These are phyloP conservation scores for Macroteleia sp. DNA, from an alignment of 2,888 invertebrate species.

Conservation along the genomic window DNA sequence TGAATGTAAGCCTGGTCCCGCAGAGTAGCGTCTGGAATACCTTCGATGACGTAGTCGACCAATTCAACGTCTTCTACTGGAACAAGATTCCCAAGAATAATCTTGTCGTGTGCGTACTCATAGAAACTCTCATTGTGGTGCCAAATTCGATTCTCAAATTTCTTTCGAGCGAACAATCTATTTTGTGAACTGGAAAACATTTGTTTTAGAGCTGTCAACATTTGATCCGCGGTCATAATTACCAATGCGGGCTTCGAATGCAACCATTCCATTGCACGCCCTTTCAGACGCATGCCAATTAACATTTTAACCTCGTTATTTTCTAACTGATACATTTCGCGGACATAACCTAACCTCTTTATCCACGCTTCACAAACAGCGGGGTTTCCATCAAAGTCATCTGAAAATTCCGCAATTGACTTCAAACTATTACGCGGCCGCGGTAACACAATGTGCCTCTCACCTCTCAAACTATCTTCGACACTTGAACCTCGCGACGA, in stretches of 20 bases:
- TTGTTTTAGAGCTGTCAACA: too few species aligned
- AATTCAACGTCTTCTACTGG: too few species aligned
- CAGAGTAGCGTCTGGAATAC: too few species aligned
- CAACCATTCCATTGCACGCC: conserved; percentile 8
- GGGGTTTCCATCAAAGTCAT: neutral
- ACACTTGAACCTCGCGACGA: neutral
- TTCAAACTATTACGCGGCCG: neutral
- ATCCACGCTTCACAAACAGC: neutral
- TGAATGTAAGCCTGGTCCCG: too few species aligned
- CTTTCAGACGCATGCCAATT: neutral
- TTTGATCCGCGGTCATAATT: neutral
- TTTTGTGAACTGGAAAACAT: too few species aligned
- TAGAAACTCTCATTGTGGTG: too few species aligned
- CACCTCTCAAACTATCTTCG: neutral
- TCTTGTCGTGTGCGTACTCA: too few species aligned
- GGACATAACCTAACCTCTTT: conserved; percentile 1
- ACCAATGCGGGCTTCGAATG: conserved; percentile 5
- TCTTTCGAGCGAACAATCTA: too few species aligned
- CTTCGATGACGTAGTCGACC: too few species aligned
- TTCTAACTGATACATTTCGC: neutral
- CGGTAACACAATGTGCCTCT: neutral
- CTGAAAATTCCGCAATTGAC: conserved; percentile 3
- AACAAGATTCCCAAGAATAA: too few species aligned
- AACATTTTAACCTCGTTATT: neutral
- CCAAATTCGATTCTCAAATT: too few species aligned